Percentiles rank a stretch among this genome's conserved stretches.
Evolutionary conservation across 1,140 invertebrate species (phyloP).

Genomic region (Temnothorax longispinosus): DNA sequence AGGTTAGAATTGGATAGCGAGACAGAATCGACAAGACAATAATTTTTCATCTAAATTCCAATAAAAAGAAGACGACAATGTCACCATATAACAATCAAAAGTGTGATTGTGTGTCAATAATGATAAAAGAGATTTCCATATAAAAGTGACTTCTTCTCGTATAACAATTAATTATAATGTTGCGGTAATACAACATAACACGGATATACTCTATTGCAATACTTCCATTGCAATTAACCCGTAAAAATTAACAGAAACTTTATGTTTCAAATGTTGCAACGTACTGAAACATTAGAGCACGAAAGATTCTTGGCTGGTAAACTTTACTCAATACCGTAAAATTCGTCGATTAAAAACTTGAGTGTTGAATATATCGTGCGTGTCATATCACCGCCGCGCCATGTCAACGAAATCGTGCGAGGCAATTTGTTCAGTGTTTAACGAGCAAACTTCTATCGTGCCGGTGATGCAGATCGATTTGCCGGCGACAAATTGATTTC

Average conservation of each 20-base stretch:
- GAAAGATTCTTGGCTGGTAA: neutral
- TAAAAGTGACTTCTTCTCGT: neutral
- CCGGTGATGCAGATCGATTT: slow-evolving; percentile 20
- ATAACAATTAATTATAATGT: neutral
- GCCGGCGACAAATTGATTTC: slow-evolving; percentile 48
- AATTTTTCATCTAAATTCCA: slow-evolving; percentile 37
- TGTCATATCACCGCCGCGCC: slow-evolving; percentile 25
- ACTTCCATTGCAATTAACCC: neutral
- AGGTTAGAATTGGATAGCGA: neutral
- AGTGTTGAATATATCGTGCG: neutral
- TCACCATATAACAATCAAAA: neutral
- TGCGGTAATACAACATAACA: neutral
- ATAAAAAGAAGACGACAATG: neutral
- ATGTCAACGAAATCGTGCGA: slow-evolving; percentile 41
- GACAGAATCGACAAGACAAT: neutral
- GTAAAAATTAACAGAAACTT: neutral
- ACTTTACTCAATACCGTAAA: neutral
- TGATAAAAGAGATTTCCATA: neutral
- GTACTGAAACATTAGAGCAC: neutral
- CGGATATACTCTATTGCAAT: neutral
- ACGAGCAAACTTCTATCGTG: slow-evolving; percentile 52
- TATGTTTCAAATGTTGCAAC: neutral
- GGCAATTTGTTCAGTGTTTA: slow-evolving; percentile 52
- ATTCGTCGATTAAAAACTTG: neutral
- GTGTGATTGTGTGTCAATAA: neutral